phyloP scores from a whole-genome alignment of 1,140 invertebrate species.

The Halictus rubicundus region DNA sequence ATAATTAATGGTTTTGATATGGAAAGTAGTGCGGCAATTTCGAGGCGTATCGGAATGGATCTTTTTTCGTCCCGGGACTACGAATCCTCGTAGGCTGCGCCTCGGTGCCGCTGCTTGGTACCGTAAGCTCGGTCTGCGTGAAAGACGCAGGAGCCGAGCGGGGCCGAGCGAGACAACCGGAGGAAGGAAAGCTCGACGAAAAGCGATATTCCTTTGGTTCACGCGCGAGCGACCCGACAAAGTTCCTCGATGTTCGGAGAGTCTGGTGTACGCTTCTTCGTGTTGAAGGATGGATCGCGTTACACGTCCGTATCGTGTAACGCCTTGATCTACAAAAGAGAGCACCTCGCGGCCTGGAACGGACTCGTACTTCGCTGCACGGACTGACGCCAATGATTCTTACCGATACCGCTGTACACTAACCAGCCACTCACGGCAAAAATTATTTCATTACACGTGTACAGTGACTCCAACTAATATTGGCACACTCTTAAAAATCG shows the following conservation, averaged over 20 bases:
- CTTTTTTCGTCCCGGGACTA: background rate
- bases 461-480: too few species aligned
- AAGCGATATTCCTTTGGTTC: slow-evolving; percentile 66
- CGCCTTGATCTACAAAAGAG: slow-evolving; percentile 63
- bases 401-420: background rate
- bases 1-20: slow-evolving; percentile 30
- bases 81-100: background rate
- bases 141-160: slow-evolving; percentile 22
- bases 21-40: background rate
- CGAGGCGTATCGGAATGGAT: background rate
- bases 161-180: slow-evolving; percentile 37
- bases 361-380: background rate
- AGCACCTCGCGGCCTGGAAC: slow-evolving; percentile 29
- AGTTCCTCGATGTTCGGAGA: slow-evolving; percentile 51
- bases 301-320: slow-evolving; percentile 71
- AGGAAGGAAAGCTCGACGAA: slow-evolving; percentile 61
- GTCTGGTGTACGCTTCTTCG: slow-evolving; percentile 33
- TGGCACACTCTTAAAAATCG: too few species aligned
- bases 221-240: slow-evolving; percentile 51
- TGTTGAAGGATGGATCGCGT: slow-evolving; percentile 68
- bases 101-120: background rate
- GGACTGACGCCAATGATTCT: background rate
- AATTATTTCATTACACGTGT: too few species aligned
- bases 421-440: background rate
- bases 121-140: background rate